Evolutionary conservation across 1,140 invertebrate species (phyloP), one percentile per base, ranked within the genome.

Genomic region (Telenomus remus): DNA sequence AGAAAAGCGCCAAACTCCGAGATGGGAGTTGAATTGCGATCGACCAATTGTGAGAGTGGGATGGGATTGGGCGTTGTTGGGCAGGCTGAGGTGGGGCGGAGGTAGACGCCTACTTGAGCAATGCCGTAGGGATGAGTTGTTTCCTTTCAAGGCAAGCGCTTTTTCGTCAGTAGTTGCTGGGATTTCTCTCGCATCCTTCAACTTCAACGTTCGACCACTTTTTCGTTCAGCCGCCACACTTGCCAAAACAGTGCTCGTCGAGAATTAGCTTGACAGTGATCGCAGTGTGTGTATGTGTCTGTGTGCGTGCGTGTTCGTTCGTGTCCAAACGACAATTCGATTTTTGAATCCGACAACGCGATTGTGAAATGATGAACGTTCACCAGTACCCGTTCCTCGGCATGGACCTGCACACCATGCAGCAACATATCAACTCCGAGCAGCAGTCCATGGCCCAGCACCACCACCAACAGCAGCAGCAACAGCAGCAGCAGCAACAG

Each of bases 351-450:
- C 10, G 11, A 43, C 39, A 43, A 43, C 8, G 5, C 12, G 12
- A 9, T 27, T 35, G 34, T 39, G 55, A 6, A 12, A 84, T 83
- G 82, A 81, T 85, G 74, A 80, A 75, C 54, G 56, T 70, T 0
- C 82, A 83, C 33, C 81, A 82, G 10, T 81, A 84, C 13, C 76
- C 80, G 4, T 81, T 82, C 35, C 74, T 87, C 0, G 73, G 81
- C 11, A 80, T 87, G 65, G 83, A 84, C 9, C 27, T 86, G 6
- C 80, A 84, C 15, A 69, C 82, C 6, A 79, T 86, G 76, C 57
- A 73, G 12, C 78, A 72, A 15, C 27, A 64, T 46, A 65, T 55
- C 14, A 34, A 13, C 14, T 47, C 15, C 46, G 1, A 15, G 46
- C 46, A 63, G 39, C 70, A 59, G 12, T 15, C 49, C 1, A 12